Evolutionary conservation across 2,797 vertebrate genomes (phyloP), one percentile per base, ranked within the genome.

Genomic region (Serranus cabrilla): DNA sequence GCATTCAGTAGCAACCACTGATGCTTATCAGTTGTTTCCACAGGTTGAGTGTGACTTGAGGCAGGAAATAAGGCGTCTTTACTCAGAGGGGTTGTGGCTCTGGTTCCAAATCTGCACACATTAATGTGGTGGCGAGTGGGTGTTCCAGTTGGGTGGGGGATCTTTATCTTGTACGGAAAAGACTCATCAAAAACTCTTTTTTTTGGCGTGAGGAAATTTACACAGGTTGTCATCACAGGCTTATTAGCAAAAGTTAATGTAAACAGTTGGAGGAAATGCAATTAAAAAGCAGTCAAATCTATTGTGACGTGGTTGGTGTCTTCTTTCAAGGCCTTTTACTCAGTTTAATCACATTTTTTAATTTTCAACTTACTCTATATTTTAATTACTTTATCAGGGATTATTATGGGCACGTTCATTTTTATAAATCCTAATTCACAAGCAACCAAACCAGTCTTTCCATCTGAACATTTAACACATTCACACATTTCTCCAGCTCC

Each of bases 11-110:
- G n/a, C 66, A 86, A 85, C 61, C 67, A 52, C 56, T 11, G 68
- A 80, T 76, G 54, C 47, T 77, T 80, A 89, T 83, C 85, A n/a
- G 14, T 11, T 13, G 23, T 88, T 91, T 88, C 86, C 86, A 75
- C 62, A 23, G 12, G n/a, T 12, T 42, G 31, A 50, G 20, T 2
- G 13, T 11, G 0, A 20, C 37, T 45, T 18, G 4, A 10, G 1
- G 37, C 45, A 74, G 76, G 77, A 87, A 87, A 59, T 18, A 21
- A 25, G 18, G 2, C 1, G 5, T 21, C 31, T 65, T 61, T 7
- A 20, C 31, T 45, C 13, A n/a, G 23, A 45, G 52, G 21, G 25
- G 11, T 34, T 20, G 23, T 23, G 1, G 14, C 42, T 61, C 37
- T 49, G 43, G 46, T 60, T 40, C 18, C 40, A 43, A 14, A 39